phyloP scores from a whole-genome alignment of 1,140 invertebrate species.

The Galendromus occidentalis region DNA sequence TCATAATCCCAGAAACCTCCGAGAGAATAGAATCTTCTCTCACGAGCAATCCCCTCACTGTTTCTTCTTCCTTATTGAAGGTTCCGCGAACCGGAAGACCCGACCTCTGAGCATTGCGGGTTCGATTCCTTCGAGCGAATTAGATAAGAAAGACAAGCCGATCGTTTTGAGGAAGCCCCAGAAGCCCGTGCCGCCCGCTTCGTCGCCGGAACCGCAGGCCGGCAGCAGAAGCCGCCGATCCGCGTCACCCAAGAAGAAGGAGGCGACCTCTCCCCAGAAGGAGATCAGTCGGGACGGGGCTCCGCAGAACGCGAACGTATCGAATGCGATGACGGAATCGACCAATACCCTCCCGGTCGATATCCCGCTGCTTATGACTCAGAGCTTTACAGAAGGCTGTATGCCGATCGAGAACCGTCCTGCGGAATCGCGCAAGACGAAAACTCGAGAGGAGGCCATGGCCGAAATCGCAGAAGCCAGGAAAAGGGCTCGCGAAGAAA shows the following conservation, averaged over 20 bases:
- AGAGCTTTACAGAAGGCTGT: conserved; percentile 7
- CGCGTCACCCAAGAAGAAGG: conserved; percentile 10
- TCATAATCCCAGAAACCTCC: too few relatives aligned
- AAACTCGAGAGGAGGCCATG: conserved; percentile 6
- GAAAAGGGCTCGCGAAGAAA: not conserved
- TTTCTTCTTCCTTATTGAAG: not conserved
- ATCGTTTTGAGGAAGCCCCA: not conserved
- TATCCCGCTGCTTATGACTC: conserved; percentile 5
- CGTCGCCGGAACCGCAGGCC: conserved; percentile 9
- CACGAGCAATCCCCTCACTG: too few relatives aligned
- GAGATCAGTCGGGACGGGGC: not conserved
- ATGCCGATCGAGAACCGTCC: conserved; percentile 10
- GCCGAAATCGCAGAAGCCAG: not conserved
- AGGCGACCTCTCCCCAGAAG: not conserved
- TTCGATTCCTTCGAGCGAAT: not conserved
- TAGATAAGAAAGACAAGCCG: not conserved
- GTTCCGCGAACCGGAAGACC: not conserved
- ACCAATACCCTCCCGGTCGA: not conserved
- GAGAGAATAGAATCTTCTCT: too few relatives aligned
- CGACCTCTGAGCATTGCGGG: conserved; percentile 9
- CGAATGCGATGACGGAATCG: not conserved
- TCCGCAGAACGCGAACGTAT: not conserved
- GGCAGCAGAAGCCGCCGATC: not conserved
- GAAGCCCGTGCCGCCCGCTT: conserved; percentile 4
- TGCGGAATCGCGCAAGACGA: not conserved